These are phyloP conservation scores for Musca domestica DNA, from an alignment of 1,140 invertebrate species.

Conservation along the genomic window DNA sequence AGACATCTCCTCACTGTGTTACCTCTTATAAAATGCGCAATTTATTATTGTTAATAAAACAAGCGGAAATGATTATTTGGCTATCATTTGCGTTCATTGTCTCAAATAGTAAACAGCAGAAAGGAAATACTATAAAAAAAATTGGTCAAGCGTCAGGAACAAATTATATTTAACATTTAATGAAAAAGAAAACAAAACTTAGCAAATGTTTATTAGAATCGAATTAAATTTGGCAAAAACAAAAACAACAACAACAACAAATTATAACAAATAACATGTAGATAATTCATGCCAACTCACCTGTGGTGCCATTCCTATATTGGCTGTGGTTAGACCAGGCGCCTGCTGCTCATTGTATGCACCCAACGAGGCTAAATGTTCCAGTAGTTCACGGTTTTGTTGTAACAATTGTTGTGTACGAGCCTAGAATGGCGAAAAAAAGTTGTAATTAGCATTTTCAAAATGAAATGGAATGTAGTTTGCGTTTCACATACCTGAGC, in stretches of 20 bases:
- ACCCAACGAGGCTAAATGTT: slow-evolving; percentile 88
- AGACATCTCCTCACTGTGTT: no score
- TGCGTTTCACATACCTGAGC: slow-evolving; percentile 75
- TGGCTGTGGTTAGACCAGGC: slow-evolving; percentile 55
- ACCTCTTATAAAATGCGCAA: no score
- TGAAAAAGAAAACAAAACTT: background rate
- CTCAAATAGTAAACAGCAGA: no score
- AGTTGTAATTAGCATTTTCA: background rate
- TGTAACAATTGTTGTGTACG: slow-evolving; percentile 89
- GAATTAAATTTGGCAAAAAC: background rate
- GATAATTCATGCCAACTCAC: slow-evolving; percentile 47
- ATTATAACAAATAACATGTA: background rate
- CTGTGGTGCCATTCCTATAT: slow-evolving; percentile 64
- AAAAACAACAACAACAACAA: slow-evolving; percentile 7
- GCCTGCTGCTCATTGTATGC: slow-evolving; percentile 54
- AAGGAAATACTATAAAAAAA: no score
- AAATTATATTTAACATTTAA: background rate
- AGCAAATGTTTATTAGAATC: background rate
- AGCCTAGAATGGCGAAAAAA: slow-evolving; percentile 60
- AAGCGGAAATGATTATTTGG: no score
- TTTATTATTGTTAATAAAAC: no score
- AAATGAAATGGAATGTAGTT: background rate
- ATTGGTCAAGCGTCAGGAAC: no score
- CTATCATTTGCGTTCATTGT: no score
- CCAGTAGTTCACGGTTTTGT: slow-evolving; percentile 91